Conservation (phyloP, 2,888 invertebrate species). For the Athripsodes cinereus region DNA sequence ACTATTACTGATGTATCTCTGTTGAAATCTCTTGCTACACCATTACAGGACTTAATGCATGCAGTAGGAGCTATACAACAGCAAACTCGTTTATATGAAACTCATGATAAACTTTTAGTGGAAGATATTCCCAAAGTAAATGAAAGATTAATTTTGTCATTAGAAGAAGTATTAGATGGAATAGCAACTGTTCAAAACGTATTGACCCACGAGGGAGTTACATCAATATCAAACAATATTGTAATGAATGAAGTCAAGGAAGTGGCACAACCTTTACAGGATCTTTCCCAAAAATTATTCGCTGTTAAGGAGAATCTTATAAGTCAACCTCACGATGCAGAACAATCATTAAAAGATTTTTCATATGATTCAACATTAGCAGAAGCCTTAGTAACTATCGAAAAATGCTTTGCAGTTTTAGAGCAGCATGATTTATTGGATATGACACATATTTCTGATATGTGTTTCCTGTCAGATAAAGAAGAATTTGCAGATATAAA, state of each 20-base stretch:
- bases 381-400: conserved; percentile 38
- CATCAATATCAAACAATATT: conserved; percentile 1
- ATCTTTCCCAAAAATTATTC: conserved; percentile 38
- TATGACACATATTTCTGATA: conserved; percentile 36
- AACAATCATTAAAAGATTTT: conserved; percentile 23
- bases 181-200: conserved; percentile 31
- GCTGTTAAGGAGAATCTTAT: conserved; percentile 35
- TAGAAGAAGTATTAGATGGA: conserved; percentile 30
- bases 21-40: conserved; percentile 22
- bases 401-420: conserved; percentile 39
- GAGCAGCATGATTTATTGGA: conserved; percentile 42
- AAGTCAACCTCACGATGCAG: conserved; percentile 30
- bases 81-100: conserved; percentile 21
- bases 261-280: conserved; percentile 36
- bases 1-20: conserved; percentile 23
- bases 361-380: conserved; percentile 34
- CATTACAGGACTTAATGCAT: conserved; percentile 22
- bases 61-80: conserved; percentile 30
- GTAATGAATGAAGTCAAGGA: conserved; percentile 14
- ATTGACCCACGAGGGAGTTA: conserved; percentile 21
- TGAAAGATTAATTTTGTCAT: conserved; percentile 18
- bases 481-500: conserved; percentile 24
- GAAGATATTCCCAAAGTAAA: background rate
- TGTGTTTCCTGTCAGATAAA: conserved; percentile 6
- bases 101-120: background rate